These are phyloP conservation scores for Heliconius himera DNA, from an alignment of 1,140 invertebrate species.

Conservation along the genomic window DNA sequence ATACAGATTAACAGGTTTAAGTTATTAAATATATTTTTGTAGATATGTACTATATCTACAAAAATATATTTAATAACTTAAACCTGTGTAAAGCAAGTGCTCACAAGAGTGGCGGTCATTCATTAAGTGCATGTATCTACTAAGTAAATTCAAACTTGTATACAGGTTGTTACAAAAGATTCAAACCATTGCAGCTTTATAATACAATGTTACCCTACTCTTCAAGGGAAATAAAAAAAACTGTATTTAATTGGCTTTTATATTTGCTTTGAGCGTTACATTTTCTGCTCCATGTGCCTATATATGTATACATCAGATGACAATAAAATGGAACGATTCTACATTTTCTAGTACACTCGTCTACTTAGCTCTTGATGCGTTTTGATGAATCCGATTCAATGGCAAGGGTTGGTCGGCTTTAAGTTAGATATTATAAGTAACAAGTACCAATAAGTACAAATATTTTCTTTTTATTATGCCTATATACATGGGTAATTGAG, in stretches of 20 bases:
- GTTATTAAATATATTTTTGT: no score
- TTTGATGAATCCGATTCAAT: background rate
- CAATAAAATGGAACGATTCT: background rate
- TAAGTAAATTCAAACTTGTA: background rate
- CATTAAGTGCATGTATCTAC: no score
- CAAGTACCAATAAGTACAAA: no score
- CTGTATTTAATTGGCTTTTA: conserved; percentile 12
- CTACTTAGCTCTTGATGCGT: conserved; percentile 10
- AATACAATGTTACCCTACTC: background rate
- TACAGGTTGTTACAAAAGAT: background rate
- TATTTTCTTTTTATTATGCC: background rate
- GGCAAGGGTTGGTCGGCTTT: background rate
- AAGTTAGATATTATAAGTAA: background rate
- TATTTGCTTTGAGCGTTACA: background rate
- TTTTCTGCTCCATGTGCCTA: background rate
- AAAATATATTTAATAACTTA: no score
- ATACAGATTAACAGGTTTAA: no score
- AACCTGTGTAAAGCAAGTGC: no score
- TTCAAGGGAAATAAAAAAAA: background rate
- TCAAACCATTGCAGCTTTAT: background rate
- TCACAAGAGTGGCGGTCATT: no score
- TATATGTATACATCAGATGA: background rate
- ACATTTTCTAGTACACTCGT: conserved; percentile 1
- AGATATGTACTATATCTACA: no score
- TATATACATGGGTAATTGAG: no score